Percentiles rank a stretch among this genome's conserved stretches.
Conservation (phyloP, 1,140 invertebrate genomes). For the Atta cephalotes region DNA sequence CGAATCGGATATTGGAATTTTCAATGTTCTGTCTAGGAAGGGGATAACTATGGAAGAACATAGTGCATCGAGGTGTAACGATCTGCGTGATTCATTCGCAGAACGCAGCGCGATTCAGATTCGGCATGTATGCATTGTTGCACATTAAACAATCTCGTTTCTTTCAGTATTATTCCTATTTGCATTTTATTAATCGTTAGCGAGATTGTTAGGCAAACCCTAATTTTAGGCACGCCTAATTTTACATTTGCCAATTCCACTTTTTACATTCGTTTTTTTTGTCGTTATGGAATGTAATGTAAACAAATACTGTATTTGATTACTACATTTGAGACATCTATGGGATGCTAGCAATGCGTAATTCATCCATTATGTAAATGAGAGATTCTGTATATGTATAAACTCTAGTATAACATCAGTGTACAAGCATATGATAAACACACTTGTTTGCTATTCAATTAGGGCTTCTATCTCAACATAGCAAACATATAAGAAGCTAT, state of each 20-base stretch:
- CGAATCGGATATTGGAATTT: constrained; percentile 60
- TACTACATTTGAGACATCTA: neutral
- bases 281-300: neutral
- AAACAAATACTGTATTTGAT: neutral
- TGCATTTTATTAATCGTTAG: constrained; percentile 47
- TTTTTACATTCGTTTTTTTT: neutral
- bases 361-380: constrained; percentile 37
- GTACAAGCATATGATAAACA: neutral
- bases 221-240: constrained; percentile 24
- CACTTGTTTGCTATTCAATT: constrained; percentile 20
- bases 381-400: neutral
- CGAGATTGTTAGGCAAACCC: neutral
- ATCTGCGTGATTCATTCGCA: constrained; percentile 49
- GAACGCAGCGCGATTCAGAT: constrained; percentile 14
- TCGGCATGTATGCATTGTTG: constrained; percentile 36
- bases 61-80: constrained; percentile 43
- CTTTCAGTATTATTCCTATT: constrained; percentile 10
- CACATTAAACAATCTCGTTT: neutral
- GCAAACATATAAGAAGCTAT: constrained; percentile 26
- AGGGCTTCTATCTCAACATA: neutral
- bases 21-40: constrained; percentile 37
- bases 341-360: neutral
- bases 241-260: neutral
- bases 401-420: neutral
- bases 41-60: constrained; percentile 16